Percentiles rank a stretch among this genome's conserved stretches.
These are phyloP conservation scores for Strongylocentrotus purpuratus DNA, from an alignment of 35 echinoderm and acorn worm genomes.

Conservation along the genomic window DNA sequence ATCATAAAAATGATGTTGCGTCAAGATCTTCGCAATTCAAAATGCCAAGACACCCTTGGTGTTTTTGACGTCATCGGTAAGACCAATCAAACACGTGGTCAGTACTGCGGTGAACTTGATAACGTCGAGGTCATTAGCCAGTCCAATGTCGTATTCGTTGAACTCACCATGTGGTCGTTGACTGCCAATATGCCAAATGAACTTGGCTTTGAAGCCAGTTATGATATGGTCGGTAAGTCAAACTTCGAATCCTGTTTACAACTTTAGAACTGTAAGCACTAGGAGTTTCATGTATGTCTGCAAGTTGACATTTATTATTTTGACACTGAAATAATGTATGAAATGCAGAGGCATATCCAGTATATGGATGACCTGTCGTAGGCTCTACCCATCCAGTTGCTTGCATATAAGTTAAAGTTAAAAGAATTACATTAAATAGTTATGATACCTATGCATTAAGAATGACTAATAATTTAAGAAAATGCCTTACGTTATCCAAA, in stretches of 20 bases:
- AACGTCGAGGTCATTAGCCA: slow-evolving; percentile 58
- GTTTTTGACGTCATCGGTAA: neutral
- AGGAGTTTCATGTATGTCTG: no score
- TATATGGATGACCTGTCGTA: no score
- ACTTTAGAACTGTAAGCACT: neutral
- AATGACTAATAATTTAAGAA: no score
- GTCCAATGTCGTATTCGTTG: slow-evolving; percentile 50
- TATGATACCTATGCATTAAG: no score
- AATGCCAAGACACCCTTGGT: neutral
- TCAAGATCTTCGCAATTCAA: neutral
- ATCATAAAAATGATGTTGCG: neutral
- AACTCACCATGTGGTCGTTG: slow-evolving; percentile 54
- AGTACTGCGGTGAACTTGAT: slow-evolving; percentile 59
- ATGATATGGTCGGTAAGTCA: slow-evolving; percentile 60
- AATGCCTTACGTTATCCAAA: no score
- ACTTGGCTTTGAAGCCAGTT: slow-evolving; percentile 74
- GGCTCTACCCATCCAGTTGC: no score
- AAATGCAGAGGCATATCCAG: no score
- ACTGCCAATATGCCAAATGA: slow-evolving; percentile 69
- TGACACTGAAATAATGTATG: no score
- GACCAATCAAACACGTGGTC: slow-evolving; percentile 32
- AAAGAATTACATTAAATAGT: no score
- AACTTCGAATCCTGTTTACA: neutral
- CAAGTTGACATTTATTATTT: no score
- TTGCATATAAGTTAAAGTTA: no score